Conservation (phyloP, 2,113 vertebrate species). For the Panthera uncia region DNA sequence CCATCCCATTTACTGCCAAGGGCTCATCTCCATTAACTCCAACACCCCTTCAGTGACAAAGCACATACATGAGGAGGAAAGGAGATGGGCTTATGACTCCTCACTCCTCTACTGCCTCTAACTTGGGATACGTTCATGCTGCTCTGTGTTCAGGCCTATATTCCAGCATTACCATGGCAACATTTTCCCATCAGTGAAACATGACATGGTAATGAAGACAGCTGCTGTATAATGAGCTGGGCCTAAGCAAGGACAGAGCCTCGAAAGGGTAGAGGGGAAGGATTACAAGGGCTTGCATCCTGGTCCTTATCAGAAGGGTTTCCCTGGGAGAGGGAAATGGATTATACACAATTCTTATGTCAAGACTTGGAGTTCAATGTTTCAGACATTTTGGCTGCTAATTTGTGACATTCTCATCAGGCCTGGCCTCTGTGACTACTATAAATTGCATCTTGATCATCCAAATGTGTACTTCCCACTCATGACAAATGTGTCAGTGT, state of each 20-base stretch:
- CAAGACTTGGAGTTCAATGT: not conserved
- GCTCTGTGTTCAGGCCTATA: not conserved
- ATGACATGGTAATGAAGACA: not conserved
- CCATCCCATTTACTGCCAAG: not conserved
- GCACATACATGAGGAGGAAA: not conserved
- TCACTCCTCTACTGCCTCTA: not conserved
- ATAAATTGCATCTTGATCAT: not conserved
- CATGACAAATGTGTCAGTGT: not conserved
- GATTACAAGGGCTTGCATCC: not conserved
- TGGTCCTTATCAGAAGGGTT: not conserved
- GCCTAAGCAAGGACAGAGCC: not conserved
- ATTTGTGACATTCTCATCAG: not conserved
- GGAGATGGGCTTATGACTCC: too few relatives aligned
- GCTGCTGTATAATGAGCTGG: not conserved
- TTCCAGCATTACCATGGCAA: slow-evolving; percentile 7
- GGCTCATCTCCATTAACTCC: not conserved
- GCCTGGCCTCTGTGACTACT: not conserved
- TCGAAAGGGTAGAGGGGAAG: not conserved
- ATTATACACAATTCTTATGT: not conserved
- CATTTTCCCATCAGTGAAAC: not conserved
- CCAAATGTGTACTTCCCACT: not conserved
- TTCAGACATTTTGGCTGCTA: not conserved
- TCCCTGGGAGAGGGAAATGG: not conserved
- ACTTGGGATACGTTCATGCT: not conserved
- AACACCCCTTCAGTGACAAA: not conserved